Base-by-base conservation (phyloP, 1,140 invertebrate genomes). In the Leguminivora glycinivorella region DNA sequence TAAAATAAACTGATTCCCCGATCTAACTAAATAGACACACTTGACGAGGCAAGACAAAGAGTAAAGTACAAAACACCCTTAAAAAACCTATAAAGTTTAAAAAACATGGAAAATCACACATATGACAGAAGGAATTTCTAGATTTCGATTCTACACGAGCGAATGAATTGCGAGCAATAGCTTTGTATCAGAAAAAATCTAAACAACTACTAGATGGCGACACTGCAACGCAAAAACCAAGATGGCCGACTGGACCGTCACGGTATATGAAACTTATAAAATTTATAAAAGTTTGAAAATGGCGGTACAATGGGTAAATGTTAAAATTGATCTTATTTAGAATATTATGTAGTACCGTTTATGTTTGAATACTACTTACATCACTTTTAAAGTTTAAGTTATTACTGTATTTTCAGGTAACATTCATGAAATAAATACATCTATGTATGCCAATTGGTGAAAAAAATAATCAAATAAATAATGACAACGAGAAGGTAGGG, bases 171-270 rank as follows among this genome's bases (percentile, higher is more conserved):
- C 22, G 24, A 60, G 56, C 22, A 58, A 58, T 25, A 26, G 56
- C 14, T 26, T 60, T 26, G 24, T 60, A n/a, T 26, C 19, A 17
- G 5, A 58, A 29, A 29, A 26, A 63, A 31, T 7, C 26, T 63
- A 63, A 63, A 17, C n/a, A 31, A 29, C 58, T 73, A 63, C 74
- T 75, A 84, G 82, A 84, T 76, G 80, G 81, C 77, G 77, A 38
- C 75, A 77, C 58, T 70, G 58, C 67, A 58, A 24, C 38, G 67
- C 67, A 72, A 77, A 83, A 76, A 80, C 58, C 78, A 85, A 85
- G 72, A 87, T 87, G 83, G 81, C 83, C 47, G 78, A 43, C 69
- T 56, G 40, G 26, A 47, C 29, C 26, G 52, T 34, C 56, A 67
- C 56, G 40, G 31, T 5, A 31, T 19, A 31, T 63, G 5, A 63